These are phyloP conservation scores for Pygocentrus nattereri DNA, from an alignment of 2,797 vertebrate genomes.

Conservation along the genomic window DNA sequence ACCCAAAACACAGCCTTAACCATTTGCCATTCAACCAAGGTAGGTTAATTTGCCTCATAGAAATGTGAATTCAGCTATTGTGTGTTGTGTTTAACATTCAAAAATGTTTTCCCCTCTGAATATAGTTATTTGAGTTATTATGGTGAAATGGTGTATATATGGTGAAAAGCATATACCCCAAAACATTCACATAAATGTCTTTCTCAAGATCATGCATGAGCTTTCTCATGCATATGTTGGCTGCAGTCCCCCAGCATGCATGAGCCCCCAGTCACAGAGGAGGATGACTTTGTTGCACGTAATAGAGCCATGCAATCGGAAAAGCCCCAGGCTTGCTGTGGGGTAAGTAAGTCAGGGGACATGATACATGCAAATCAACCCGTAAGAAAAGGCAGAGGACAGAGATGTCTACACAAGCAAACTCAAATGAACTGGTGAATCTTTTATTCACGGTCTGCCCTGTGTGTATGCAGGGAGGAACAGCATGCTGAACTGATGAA, in stretches of 20 bases:
- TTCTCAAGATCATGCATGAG: not conserved
- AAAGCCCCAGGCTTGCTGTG: constrained; percentile 10
- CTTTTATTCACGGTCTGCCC: constrained; percentile 19
- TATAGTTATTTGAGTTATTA: no score
- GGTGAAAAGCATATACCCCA: not conserved
- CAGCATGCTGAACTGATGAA: constrained; percentile 36
- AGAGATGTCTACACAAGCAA: not conserved
- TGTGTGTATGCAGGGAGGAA: not conserved
- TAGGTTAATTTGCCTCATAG: no score
- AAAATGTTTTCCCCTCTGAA: no score
- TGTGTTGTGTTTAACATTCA: no score
- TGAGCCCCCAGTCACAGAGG: not conserved
- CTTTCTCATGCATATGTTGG: not conserved
- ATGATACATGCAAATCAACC: constrained; percentile 2
- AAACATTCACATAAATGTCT: not conserved
- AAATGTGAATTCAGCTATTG: no score
- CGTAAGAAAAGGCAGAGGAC: constrained; percentile 12
- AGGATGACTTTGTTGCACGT: constrained; percentile 8
- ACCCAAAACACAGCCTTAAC: no score
- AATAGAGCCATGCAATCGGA: not conserved
- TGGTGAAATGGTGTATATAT: not conserved
- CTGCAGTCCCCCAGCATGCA: not conserved
- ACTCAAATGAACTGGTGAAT: not conserved
- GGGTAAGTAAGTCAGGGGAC: not conserved
- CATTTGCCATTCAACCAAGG: no score